A percentile compares a stretch with the other conserved stretches of the same genome.
Conservation (phyloP, 2,113 vertebrate species). For the Crotalus tigris region DNA sequence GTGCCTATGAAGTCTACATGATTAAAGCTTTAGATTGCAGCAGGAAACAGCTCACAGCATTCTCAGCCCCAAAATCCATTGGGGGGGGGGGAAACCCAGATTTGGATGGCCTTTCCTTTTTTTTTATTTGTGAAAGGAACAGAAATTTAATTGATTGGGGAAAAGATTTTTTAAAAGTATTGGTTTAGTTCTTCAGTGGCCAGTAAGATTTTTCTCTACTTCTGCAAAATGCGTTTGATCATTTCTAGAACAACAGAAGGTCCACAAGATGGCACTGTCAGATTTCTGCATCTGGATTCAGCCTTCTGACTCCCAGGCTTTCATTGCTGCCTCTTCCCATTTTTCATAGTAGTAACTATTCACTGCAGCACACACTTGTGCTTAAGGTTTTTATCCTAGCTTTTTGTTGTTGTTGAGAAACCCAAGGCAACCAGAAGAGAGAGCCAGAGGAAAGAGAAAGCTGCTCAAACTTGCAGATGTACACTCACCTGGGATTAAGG, state of each 20-base stretch:
- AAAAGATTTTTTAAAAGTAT: not conserved
- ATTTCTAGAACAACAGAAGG: not conserved
- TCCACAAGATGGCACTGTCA: conserved; percentile 72
- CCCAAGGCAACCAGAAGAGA: not conserved
- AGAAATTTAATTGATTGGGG: not conserved
- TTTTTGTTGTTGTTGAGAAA: not conserved
- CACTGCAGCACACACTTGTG: not conserved
- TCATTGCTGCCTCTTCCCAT: not conserved
- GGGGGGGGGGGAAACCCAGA: not conserved
- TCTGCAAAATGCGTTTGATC: not conserved
- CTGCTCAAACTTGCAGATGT: not conserved
- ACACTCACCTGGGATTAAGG: not conserved
- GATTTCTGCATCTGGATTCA: conserved; percentile 49
- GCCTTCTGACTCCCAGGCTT: conserved; percentile 5
- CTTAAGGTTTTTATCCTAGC: not conserved
- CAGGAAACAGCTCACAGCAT: not conserved
- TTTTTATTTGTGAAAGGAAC: not conserved
- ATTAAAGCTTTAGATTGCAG: not conserved
- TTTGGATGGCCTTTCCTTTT: not conserved
- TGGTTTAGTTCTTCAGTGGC: not conserved
- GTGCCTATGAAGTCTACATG: not conserved
- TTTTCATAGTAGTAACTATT: not conserved
- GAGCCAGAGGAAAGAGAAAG: not conserved
- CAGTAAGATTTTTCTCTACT: not conserved
- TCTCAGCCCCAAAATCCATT: not conserved